These are phyloP conservation scores for Choristoneura rosaceana DNA, from an alignment of 2,888 invertebrate genomes.

Conservation along the genomic window DNA sequence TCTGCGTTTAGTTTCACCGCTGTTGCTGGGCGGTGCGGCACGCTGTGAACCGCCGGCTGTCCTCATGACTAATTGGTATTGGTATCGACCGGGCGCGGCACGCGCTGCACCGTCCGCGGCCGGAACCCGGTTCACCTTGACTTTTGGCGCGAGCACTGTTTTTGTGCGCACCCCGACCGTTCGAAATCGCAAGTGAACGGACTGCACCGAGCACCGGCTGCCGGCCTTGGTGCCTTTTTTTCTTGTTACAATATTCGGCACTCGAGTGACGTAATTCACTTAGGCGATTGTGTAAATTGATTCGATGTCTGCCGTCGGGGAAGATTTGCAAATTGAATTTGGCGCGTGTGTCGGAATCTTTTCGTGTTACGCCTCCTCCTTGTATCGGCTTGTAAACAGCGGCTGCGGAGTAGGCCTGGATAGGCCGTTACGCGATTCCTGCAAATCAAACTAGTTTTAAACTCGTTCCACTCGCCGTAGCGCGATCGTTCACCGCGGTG, in stretches of 20 bases:
- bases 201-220: constrained; percentile 69
- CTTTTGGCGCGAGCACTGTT: constrained; percentile 65
- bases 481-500: constrained; percentile 37
- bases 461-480: constrained; percentile 30
- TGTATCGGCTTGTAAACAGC: constrained; percentile 39
- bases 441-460: constrained; percentile 40
- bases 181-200: constrained; percentile 82
- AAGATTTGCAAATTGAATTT: constrained; percentile 68
- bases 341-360: constrained; percentile 50
- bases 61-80: constrained; percentile 61
- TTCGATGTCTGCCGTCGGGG: constrained; percentile 62
- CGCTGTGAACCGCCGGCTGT: constrained; percentile 65
- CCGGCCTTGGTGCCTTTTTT: constrained; percentile 74
- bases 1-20: constrained; percentile 55
- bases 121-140: constrained; percentile 73
- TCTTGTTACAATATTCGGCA: constrained; percentile 71
- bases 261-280: constrained; percentile 72
- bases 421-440: constrained; percentile 36
- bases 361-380: constrained; percentile 24
- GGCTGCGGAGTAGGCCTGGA: constrained; percentile 27
- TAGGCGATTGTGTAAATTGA: constrained; percentile 69
- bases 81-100: constrained; percentile 42
- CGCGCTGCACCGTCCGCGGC: constrained; percentile 34
- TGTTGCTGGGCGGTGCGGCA: constrained; percentile 52
- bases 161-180: constrained; percentile 56